Evolutionary conservation across 2,888 invertebrate genomes (phyloP), one percentile per base, ranked within the genome.

Genomic region (Drymonia ruficornis): DNA sequence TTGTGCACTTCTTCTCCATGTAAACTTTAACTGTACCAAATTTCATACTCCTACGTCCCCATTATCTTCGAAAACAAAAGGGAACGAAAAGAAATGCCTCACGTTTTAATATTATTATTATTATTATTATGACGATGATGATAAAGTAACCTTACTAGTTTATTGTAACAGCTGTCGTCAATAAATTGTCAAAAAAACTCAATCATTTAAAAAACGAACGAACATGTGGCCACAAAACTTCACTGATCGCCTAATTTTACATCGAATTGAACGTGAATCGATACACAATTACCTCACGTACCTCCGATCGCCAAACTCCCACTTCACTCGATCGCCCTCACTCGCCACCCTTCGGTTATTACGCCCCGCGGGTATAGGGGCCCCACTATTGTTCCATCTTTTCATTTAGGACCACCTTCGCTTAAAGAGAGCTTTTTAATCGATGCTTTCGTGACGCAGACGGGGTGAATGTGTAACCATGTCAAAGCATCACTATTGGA

Each of bases 321-420:
- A 72, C 70, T 70, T 63, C 66, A 63, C 44, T 23, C 23, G 57
- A 55, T 64, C 65, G 60, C 68, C 65, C 68, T 54, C 60, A 49
- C 49, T 50, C 64, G 55, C 50, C 61, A 51, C 59, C 59, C 56
- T 54, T n/a, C 56, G 59, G 70, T 72, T 70, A 70, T 70, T 70
- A 61, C 68, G 63, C 67, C 71, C 63, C 64, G 68, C 65, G 74
- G 71, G 61, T 55, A 63, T 52, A 52, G 50, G 70, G 63, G 67
- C 65, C 53, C 43, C 58, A 69, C 67, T 64, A 72, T 71, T 71
- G 71, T 71, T 70, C 71, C 62, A 70, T 65, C 34, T 65, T 67
- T 70, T 72, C 63, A 73, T 70, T 71, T 67, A 67, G 63, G 61
- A 61, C 58, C 54, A 63, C 71, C 67, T 72, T 53, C 48, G 18